Base-by-base conservation (phyloP, 1,140 invertebrate species). In the Drosophila pallidifrons region DNA sequence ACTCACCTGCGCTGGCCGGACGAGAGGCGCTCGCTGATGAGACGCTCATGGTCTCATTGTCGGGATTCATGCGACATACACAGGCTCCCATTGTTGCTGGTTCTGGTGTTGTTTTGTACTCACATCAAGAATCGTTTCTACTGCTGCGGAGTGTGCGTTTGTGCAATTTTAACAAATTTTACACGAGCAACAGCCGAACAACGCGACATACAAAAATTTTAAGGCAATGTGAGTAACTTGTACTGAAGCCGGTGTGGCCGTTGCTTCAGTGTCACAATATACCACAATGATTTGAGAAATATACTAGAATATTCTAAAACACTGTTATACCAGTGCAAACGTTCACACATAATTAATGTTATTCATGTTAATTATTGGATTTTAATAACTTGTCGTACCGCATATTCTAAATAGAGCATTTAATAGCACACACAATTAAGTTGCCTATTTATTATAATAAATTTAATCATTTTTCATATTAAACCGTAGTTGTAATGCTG, bases 41-140 rank as follows among this genome's bases (percentile, higher is more conserved):
- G 80, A 96, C 95, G 89, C 96, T 96, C 79, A 96, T 95, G 68
- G 95, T 95, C 91, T 95, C 95, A 93, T 96, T 96, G 92, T 96
- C 95, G 91, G 95, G 95, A 92, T 96, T 95, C 91, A 95, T 95
- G 93, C 96, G 95, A 93, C 96, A 96, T 94, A 97, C 96, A 93
- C 96, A 97, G 88, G 96, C 96, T 93, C 96, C 96, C 96, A 97
- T 97, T 93, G 64, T 77, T 49, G 52, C 55, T 63, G 55, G 10
- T 20, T 52, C 20, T 25, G 20, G 6, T 25, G 20, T 45, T 65
- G 63, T 55, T 65, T 35, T 49, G 20, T 38, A 71, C 59, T 75
- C 28, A 75, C 72, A 75, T 75, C 52, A 63, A 75, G 61, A 67
- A 49, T 11, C 4, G 70, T 75, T 70, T 51, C 20, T 25, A 45